Evolutionary conservation across 2,888 invertebrate species (phyloP).

Genomic region (Parochlus steinenii): DNA sequence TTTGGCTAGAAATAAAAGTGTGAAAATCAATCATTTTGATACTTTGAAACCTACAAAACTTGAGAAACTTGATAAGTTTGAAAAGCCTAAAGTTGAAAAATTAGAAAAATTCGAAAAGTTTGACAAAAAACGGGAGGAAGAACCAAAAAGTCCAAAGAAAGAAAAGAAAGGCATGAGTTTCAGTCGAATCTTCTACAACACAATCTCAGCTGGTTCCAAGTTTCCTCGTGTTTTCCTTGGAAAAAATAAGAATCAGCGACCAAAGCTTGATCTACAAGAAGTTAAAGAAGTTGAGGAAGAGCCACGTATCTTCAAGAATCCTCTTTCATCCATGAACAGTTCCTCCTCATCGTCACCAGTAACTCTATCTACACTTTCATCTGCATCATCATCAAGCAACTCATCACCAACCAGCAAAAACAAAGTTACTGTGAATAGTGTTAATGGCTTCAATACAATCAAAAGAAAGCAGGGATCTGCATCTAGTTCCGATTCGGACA

Average conservation of each 20-base stretch:
- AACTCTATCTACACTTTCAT: constrained; percentile 3
- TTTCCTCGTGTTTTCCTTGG: constrained; percentile 12
- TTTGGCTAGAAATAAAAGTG: constrained; percentile 4
- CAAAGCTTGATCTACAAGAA: constrained; percentile 1
- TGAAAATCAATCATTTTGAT: constrained; percentile 10
- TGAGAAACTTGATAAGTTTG: background rate
- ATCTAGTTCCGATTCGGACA: constrained; percentile 37
- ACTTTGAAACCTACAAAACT: background rate
- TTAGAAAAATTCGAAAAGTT: background rate
- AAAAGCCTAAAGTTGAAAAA: background rate
- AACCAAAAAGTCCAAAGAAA: constrained; percentile 1
- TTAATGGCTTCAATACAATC: constrained; percentile 18
- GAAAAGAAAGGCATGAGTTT: constrained; percentile 6
- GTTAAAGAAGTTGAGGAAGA: background rate
- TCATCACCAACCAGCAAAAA: background rate
- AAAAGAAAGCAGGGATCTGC: constrained; percentile 17
- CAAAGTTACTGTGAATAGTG: constrained; percentile 19
- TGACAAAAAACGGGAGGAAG: background rate
- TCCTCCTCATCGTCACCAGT: constrained; percentile 5
- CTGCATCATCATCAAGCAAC: background rate
- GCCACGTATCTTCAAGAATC: background rate
- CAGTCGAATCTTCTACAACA: constrained; percentile 11
- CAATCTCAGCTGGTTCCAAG: constrained; percentile 13
- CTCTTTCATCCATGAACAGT: background rate
- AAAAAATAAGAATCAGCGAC: constrained; percentile 2